Percentiles rank a stretch among this genome's conserved stretches.
Evolutionary conservation across 53 echinoderm and acorn worm species (phyloP).

Genomic region (Luidia sarsii): DNA sequence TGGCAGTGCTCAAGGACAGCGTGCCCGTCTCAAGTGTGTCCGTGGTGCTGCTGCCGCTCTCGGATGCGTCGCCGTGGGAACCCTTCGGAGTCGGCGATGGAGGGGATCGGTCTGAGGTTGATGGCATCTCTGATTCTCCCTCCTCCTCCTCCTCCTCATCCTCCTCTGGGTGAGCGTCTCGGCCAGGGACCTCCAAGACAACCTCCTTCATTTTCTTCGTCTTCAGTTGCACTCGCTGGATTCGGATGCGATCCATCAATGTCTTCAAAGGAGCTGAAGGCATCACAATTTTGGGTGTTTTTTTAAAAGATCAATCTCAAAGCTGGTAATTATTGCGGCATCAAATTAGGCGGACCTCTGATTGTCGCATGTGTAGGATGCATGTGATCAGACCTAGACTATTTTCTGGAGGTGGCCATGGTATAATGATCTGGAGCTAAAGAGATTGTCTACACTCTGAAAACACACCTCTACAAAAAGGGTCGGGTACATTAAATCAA

Average conservation of each 20-base stretch:
- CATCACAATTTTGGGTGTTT: too few species aligned
- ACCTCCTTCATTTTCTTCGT: slow-evolving; percentile 43
- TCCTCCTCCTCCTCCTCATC: background rate
- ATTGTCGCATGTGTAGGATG: too few species aligned
- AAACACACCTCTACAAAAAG: too few species aligned
- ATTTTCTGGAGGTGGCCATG: too few species aligned
- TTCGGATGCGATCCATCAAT: slow-evolving; percentile 68
- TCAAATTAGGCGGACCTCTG: too few species aligned
- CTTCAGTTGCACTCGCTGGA: slow-evolving; percentile 69
- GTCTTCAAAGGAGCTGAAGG: slow-evolving; percentile 63
- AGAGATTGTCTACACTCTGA: too few species aligned
- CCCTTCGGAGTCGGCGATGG: slow-evolving; percentile 7
- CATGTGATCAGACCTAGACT: too few species aligned
- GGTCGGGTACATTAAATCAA: too few species aligned
- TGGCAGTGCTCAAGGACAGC: slow-evolving; percentile 51
- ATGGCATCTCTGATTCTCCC: slow-evolving; percentile 4
- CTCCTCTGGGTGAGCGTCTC: background rate
- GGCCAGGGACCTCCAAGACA: slow-evolving; percentile 2
- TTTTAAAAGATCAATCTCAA: too few species aligned
- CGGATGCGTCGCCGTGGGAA: background rate
- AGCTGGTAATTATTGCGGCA: too few species aligned
- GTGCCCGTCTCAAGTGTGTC: slow-evolving; percentile 77
- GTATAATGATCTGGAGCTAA: too few species aligned
- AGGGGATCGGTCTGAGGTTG: background rate
- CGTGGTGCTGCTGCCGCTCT: slow-evolving; percentile 20